A percentile compares a stretch with the other conserved stretches of the same genome.
These are phyloP conservation scores for Pilophorus perplexus DNA, from an alignment of 2,888 invertebrate species.

Conservation along the genomic window DNA sequence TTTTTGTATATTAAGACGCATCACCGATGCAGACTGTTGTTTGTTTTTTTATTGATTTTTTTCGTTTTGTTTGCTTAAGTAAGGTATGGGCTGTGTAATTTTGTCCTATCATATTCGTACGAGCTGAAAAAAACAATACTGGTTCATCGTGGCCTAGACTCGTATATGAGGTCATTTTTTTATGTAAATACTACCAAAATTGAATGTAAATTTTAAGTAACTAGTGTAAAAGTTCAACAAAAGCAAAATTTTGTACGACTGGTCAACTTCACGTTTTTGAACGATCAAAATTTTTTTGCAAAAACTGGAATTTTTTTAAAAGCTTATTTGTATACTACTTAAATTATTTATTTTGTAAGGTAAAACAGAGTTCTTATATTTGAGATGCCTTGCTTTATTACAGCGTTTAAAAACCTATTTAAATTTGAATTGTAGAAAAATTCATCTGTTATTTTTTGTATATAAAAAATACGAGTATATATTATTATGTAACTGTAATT, in stretches of 20 bases:
- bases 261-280: too few species aligned
- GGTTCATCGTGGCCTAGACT: constrained; percentile 1
- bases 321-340: background rate
- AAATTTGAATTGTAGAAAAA: constrained; percentile 12
- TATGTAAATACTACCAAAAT: constrained; percentile 34
- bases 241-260: background rate
- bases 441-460: constrained; percentile 35
- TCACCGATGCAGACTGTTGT: constrained; percentile 38
- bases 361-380: constrained; percentile 11
- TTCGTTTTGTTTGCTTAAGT: constrained; percentile 25
- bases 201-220: constrained; percentile 27
- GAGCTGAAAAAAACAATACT: constrained; percentile 22
- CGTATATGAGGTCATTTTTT: background rate
- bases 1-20: constrained; percentile 31
- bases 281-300: background rate
- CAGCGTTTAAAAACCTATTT: background rate
- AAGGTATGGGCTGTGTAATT: constrained; percentile 42
- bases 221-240: constrained; percentile 3
- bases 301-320: background rate
- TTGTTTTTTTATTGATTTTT: constrained; percentile 21
- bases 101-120: constrained; percentile 34
- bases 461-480: constrained; percentile 13
- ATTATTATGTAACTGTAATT: constrained; percentile 18
- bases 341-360: too few species aligned
- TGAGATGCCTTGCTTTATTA: background rate